Evolutionary conservation across 2,888 invertebrate genomes (phyloP).

Genomic region (Thecocarcelia acutangulata): DNA sequence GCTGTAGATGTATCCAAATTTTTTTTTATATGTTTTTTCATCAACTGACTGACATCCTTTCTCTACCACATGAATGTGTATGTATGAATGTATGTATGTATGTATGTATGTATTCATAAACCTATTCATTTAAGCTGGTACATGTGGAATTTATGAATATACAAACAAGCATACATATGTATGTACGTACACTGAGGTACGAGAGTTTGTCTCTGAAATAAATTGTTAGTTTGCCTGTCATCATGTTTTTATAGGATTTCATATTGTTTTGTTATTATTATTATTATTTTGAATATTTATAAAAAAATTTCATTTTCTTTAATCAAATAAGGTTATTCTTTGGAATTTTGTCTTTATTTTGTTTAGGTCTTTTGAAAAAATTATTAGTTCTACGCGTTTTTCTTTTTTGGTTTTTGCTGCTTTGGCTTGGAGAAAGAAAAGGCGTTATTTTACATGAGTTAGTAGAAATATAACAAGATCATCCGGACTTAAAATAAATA

Average conservation of each 20-base stretch:
- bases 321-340: slow-evolving; percentile 67
- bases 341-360: slow-evolving; percentile 53
- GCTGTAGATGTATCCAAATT: slow-evolving; percentile 18
- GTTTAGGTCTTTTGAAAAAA: slow-evolving; percentile 33
- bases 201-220: slow-evolving; percentile 45
- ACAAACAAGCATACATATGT: background rate
- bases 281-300: slow-evolving; percentile 62
- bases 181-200: background rate
- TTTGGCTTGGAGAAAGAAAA: slow-evolving; percentile 45
- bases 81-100: background rate
- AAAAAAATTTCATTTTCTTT: slow-evolving; percentile 47
- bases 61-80: slow-evolving; percentile 12
- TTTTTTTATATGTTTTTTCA: slow-evolving; percentile 12
- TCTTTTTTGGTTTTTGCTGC: background rate
- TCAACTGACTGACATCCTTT: slow-evolving; percentile 64
- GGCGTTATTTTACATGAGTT: slow-evolving; percentile 61
- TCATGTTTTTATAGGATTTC: slow-evolving; percentile 70
- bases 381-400: slow-evolving; percentile 46
- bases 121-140: slow-evolving; percentile 4
- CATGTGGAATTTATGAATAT: background rate
- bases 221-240: slow-evolving; percentile 66
- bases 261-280: slow-evolving; percentile 44
- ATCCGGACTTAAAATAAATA: slow-evolving; percentile 47
- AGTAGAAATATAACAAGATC: slow-evolving; percentile 67
- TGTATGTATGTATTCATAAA: background rate